Percentiles rank a stretch among this genome's conserved stretches.
Evolutionary conservation across 2,888 invertebrate species (phyloP).

Genomic region (Augochlorella aurata): DNA sequence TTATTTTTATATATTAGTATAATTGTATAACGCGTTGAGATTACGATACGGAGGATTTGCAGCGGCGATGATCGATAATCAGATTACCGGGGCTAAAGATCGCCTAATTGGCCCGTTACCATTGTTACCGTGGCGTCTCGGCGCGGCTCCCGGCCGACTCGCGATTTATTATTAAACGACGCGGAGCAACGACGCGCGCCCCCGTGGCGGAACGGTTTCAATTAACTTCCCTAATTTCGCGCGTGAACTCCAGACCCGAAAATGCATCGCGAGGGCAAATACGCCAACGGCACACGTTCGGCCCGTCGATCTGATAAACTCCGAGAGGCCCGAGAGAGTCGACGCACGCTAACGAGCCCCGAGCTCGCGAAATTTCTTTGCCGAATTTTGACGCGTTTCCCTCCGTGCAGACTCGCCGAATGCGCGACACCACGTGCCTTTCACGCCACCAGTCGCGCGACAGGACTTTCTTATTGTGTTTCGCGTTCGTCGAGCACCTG

Average conservation of each 20-base stretch:
- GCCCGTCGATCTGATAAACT: constrained; percentile 45
- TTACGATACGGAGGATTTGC: not conserved
- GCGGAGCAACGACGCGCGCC: constrained; percentile 18
- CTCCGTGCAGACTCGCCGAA: not conserved
- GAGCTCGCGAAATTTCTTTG: constrained; percentile 26
- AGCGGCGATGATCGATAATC: not conserved
- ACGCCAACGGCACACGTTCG: constrained; percentile 39
- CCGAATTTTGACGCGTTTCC: constrained; percentile 27
- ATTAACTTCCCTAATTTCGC: constrained; percentile 48
- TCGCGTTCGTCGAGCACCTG: not conserved
- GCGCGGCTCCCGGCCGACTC: not conserved
- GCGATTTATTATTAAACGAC: constrained; percentile 40
- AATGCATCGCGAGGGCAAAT: constrained; percentile 39
- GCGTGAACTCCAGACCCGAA: constrained; percentile 29
- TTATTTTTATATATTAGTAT: no score
- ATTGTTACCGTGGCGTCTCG: not conserved
- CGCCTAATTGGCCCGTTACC: not conserved
- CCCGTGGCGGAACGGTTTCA: constrained; percentile 34
- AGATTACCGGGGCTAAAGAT: not conserved
- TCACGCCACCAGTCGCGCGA: not conserved
- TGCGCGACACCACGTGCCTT: not conserved
- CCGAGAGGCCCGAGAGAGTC: not conserved
- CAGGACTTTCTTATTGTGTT: constrained; percentile 23
- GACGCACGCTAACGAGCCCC: constrained; percentile 22
- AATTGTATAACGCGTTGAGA: no score